Base-by-base conservation (phyloP, 1,140 invertebrate genomes). In the Drusus annulatus region DNA sequence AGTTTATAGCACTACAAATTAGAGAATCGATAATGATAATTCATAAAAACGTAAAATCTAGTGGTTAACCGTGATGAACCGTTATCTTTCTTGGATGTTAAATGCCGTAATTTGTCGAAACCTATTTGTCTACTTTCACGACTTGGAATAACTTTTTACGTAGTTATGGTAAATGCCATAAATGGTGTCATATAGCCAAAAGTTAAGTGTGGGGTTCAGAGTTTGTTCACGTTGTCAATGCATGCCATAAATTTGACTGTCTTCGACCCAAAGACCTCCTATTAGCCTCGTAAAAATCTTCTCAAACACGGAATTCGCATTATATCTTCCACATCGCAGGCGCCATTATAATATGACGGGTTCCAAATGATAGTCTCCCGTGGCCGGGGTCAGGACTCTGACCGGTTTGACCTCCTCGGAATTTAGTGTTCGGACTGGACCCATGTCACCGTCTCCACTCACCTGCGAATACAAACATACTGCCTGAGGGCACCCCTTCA, bases 281-380 rank as follows among this genome's bases (percentile, higher is more conserved):
- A 74, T 17, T 28, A 54, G 8, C 25, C 52, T 25, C 69, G 69
- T 74, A 56, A 54, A 74, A 74, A 28, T 28, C 50, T 21, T 25
- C n/a, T 54, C 69, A 23, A 56, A 74, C 69, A 74, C 28, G 51
- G 21, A 74, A 54, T 74, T 52, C 51, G 52, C 69, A 74, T 74
- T 54, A 74, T 74, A 1, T 74, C 15, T 69, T 54, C 21, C 8
- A 54, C n/a, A 54, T 74, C 65, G 15, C 28, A 31, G 65, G 31
- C 65, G 25, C 65, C 65, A 54, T 54, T 52, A 23, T n/a, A n/a
- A n/a, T 54, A 54, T 28, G 69, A 56, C 17, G 52, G 21, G 50
- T 25, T 74, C 56, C 21, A 13, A 54, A 25, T 16, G 25, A 28
- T 54, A 17, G 21, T 56, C 25, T 21, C 23, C n/a, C 50, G 51